Evolutionary conservation across 2,888 invertebrate species (phyloP), one percentile per base, ranked within the genome.

Genomic region (Leptarthrus brevirostris): DNA sequence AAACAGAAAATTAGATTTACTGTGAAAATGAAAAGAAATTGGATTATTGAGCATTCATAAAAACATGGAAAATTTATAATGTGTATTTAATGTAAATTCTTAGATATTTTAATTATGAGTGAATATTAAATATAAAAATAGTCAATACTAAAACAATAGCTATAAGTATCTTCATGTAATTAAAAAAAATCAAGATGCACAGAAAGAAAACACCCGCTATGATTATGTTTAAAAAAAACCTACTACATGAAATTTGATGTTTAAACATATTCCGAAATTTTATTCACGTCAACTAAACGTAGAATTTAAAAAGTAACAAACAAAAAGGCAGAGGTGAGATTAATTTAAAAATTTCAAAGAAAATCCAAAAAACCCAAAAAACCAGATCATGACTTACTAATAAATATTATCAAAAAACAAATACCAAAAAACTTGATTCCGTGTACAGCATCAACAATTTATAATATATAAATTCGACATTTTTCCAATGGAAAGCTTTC

Each of bases 401-500:
- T 18, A 40, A 44, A 44, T 12, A 2, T 47, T 16, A 16, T 52
- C 8, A 52, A 18, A 6, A 10, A 20, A 18, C 5, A 52, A 49
- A 16, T 20, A 20, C 8, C 8, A 18, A 52, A 52, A 18, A 47
- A 26, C 44, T 34, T 8, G 24, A 66, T 47, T 40, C 44, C 14
- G 64, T 52, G 22, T 52, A 66, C 26, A 54, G 24, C n/a, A 47
- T 5, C 10, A 36, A 56, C 14, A 71, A 3, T 36, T 61, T 18
- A 47, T 61, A 49, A 53, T 40, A 26, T 61, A 16, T 49, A 52
- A 8, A 49, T 16, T 16, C 24, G 69, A 69, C 74, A 69, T 69
- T 69, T 74, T 74, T 74, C 24, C 49, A 56, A 69, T 69, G 74
- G 69, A 74, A 74, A 74, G 74, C 74, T 74, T 74, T 74, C 74